phyloP scores from a whole-genome alignment of 1,140 invertebrate genomes.

The Venustaconcha ellipsiformis region DNA sequence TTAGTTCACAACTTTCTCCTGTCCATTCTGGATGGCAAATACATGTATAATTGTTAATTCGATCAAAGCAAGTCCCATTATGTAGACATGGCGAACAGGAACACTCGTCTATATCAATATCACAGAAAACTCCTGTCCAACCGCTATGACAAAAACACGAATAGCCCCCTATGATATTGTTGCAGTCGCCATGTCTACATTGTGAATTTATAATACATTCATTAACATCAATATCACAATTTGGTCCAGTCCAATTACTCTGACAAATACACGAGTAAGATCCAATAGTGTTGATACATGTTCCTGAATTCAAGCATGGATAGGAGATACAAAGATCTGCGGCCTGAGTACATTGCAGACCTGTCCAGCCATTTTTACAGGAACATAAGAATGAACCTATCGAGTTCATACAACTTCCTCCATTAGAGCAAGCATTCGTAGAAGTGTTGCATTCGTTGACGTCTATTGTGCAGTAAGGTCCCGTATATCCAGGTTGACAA shows the following conservation, averaged over 20 bases:
- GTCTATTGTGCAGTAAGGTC: conserved; percentile 2
- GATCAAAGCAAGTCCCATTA: not conserved
- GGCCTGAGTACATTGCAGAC: not conserved
- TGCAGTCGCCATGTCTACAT: no score
- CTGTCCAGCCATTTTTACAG: not conserved
- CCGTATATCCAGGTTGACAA: conserved; percentile 3
- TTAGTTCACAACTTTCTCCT: not conserved
- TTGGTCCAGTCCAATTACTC: not conserved
- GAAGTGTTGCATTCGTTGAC: conserved; percentile 13
- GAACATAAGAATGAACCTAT: not conserved
- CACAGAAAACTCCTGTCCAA: no score
- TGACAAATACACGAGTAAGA: not conserved
- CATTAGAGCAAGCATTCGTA: not conserved
- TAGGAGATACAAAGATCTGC: not conserved
- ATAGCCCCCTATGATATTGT: no score
- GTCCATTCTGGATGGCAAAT: not conserved
- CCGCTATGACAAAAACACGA: no score
- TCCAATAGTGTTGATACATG: not conserved
- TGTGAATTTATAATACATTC: no score
- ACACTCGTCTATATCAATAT: no score
- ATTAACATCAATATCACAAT: no score
- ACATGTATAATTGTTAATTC: conserved; percentile 3
- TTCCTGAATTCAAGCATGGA: not conserved
- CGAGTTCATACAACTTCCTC: conserved; percentile 7
- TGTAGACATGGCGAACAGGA: no score